Conservation (phyloP, 2,888 invertebrate genomes). For the Silvanus unidentatus region DNA sequence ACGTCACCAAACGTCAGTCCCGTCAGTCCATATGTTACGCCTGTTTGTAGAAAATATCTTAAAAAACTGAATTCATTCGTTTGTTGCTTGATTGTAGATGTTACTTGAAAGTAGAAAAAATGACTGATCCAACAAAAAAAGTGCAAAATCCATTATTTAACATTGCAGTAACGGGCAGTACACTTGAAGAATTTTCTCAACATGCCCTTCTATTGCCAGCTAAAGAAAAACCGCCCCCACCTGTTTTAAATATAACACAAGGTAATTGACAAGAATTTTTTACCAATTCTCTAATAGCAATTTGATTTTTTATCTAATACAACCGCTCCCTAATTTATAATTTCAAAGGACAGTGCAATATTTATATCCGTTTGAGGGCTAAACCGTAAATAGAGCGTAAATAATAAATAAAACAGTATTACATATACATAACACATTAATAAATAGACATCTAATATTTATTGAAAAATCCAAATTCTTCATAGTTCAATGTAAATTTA, state of each 20-base stretch:
- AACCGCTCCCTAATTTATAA: neutral
- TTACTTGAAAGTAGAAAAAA: slow-evolving; percentile 15
- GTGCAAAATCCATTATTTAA: slow-evolving; percentile 66
- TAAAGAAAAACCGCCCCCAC: slow-evolving; percentile 39
- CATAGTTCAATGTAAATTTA: no score
- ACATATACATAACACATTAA: neutral
- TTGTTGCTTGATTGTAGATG: no score
- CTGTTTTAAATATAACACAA: slow-evolving; percentile 29
- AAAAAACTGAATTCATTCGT: no score
- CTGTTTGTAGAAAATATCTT: no score
- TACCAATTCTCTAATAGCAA: neutral
- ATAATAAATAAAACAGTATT: neutral
- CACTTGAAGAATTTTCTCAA: slow-evolving; percentile 67
- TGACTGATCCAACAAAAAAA: slow-evolving; percentile 32
- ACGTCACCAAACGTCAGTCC: no score
- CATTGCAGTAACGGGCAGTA: slow-evolving; percentile 65
- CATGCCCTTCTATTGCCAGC: slow-evolving; percentile 67
- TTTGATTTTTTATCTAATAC: neutral
- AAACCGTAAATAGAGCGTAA: slow-evolving; percentile 4
- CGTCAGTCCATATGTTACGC: no score
- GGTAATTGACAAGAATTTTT: slow-evolving; percentile 13
- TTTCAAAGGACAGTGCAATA: neutral
- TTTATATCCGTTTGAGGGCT: neutral
- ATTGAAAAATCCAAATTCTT: slow-evolving; percentile 1
- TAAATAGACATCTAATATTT: neutral